phyloP scores from a whole-genome alignment of 1,140 invertebrate genomes.

The Pseudobourletiella spinata region DNA sequence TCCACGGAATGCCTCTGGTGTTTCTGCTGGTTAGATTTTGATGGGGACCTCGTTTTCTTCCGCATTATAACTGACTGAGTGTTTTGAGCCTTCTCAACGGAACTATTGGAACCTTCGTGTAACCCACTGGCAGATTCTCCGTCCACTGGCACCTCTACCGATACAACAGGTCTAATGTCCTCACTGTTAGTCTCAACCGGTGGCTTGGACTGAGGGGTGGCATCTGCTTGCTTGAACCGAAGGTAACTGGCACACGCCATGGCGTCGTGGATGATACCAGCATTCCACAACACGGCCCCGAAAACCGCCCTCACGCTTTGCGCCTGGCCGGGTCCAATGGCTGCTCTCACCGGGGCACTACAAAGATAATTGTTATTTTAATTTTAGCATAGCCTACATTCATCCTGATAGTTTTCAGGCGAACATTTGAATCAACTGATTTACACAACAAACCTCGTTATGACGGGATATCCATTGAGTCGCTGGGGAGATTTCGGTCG shows the following conservation, averaged over 20 bases:
- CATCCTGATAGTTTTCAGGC: not conserved
- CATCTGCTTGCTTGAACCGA: not conserved
- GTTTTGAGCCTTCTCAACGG: slow-evolving; percentile 31
- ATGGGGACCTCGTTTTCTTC: slow-evolving; percentile 20
- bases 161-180: not conserved
- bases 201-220: not conserved
- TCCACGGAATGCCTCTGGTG: slow-evolving; percentile 77
- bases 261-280: slow-evolving; percentile 92
- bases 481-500: slow-evolving; percentile 14
- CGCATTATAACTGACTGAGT: not conserved
- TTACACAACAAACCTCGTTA: too few species aligned
- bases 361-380: not conserved
- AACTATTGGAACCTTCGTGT: too few species aligned
- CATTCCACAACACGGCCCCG: slow-evolving; percentile 93
- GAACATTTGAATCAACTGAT: too few species aligned
- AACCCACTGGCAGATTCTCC: too few species aligned
- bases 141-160: not conserved
- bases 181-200: not conserved
- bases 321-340: slow-evolving; percentile 82
- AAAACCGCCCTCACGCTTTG: slow-evolving; percentile 88
- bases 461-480: not conserved
- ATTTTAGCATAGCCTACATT: not conserved
- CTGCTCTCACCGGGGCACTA: slow-evolving; percentile 56
- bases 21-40: slow-evolving; percentile 47
- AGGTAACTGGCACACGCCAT: slow-evolving; percentile 94